Percentiles rank a stretch among this genome's conserved stretches.
Conservation (phyloP, 1,140 invertebrate species). For the Scaptodrosophila lebanonensis region DNA sequence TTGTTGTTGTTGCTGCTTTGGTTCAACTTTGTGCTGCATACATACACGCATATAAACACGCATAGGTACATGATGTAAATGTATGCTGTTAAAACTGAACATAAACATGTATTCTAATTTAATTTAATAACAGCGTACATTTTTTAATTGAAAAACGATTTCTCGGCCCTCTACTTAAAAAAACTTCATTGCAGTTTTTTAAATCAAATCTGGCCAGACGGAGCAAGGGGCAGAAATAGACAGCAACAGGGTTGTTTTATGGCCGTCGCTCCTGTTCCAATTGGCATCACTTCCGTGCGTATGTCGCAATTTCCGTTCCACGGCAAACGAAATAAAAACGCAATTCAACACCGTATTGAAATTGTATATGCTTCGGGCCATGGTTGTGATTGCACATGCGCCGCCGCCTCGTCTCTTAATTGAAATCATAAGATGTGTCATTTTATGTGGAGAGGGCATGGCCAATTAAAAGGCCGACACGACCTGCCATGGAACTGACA, state of each 20-base stretch:
- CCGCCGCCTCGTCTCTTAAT: slow-evolving; percentile 36
- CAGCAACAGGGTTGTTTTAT: not conserved
- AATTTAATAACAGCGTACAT: slow-evolving; percentile 68
- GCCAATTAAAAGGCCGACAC: slow-evolving; percentile 47
- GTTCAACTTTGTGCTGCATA: no score
- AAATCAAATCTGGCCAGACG: slow-evolving; percentile 6
- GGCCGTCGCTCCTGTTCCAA: slow-evolving; percentile 53
- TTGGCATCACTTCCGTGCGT: slow-evolving; percentile 73
- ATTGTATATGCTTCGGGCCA: not conserved
- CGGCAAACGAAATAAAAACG: slow-evolving; percentile 73
- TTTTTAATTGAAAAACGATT: slow-evolving; percentile 75
- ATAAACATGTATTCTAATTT: no score
- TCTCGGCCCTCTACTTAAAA: slow-evolving; percentile 65
- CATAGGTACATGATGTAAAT: no score
- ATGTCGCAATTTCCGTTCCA: slow-evolving; percentile 72
- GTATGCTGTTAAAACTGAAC: no score
- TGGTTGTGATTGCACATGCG: slow-evolving; percentile 6
- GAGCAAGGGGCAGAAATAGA: not conserved
- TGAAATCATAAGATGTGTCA: slow-evolving; percentile 64
- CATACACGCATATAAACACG: not conserved
- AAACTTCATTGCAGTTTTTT: slow-evolving; percentile 57
- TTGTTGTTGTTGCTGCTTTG: no score
- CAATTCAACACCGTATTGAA: slow-evolving; percentile 59
- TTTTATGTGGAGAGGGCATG: slow-evolving; percentile 38
- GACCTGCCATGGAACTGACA: slow-evolving; percentile 35